These are phyloP conservation scores for Brachionus plicatilis DNA, from an alignment of 1,140 invertebrate genomes.

Conservation along the genomic window DNA sequence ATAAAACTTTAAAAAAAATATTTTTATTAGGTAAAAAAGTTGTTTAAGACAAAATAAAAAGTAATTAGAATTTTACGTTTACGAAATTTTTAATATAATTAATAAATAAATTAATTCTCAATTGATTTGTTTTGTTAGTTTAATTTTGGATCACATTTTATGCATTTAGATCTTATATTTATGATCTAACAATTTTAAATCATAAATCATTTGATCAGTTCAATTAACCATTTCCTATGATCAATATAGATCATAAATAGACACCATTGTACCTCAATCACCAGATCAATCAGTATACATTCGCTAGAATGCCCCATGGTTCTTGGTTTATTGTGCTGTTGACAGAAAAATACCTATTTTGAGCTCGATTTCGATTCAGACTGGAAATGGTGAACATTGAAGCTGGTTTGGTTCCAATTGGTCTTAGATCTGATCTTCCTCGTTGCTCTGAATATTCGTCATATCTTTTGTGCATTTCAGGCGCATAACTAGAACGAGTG, in stretches of 20 bases:
- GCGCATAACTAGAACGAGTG: not conserved
- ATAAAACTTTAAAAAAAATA: not conserved
- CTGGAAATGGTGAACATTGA: conserved; percentile 25
- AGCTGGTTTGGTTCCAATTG: conserved; percentile 30
- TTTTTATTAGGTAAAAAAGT: not conserved
- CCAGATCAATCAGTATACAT: not conserved
- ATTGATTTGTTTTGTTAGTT: not conserved
- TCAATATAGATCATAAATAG: not conserved
- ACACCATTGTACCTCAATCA: not conserved
- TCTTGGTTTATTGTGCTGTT: not conserved
- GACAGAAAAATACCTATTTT: not conserved
- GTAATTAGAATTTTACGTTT: not conserved
- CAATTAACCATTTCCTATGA: not conserved
- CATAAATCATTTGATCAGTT: not conserved
- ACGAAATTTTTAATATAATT: not conserved
- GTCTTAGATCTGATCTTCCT: not conserved
- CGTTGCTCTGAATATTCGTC: not conserved
- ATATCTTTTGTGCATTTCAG: not conserved
- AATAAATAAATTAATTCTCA: not conserved
- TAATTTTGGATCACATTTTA: not conserved
- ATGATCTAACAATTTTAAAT: not conserved
- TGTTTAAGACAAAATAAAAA: not conserved
- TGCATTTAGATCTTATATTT: not conserved
- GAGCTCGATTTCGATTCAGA: not conserved
- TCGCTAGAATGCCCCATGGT: not conserved